Evolutionary conservation across 64 coral and sea anemone species (phyloP), one percentile per base, ranked within the genome.

Genomic region (Astreopora myriophthalma): DNA sequence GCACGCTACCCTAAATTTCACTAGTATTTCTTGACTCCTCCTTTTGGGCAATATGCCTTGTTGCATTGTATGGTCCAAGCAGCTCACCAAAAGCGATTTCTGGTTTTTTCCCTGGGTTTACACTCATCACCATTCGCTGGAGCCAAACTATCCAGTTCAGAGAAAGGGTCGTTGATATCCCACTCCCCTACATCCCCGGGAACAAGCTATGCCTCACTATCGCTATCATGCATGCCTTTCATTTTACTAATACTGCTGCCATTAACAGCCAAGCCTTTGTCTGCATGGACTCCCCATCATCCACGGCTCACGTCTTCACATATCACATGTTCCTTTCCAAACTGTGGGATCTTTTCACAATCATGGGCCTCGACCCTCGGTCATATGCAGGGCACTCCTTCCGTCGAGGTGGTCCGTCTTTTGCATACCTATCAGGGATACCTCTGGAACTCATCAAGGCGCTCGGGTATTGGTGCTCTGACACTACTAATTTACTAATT

Each of bases 31-130:
- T n/a, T n/a, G n/a, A 48, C 24, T 57, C 84, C 36, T 71, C 33
- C 3, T 86, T 86, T 49, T 86, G 84, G 85, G 85, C 66, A 7
- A 87, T 87, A 52, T 85, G 81, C 62, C 62, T 85, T 57, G 57
- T 76, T 5, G 74, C 74, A 17, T 35, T 76, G 9, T 76, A 76
- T 49, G 74, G 74, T 39, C 34, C 74, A 76, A 76, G n/a, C 74
- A 76, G 27, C 74, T 76, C 8, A 76, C 32, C 35, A 76, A 76
- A 28, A 29, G 19, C 8, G 74, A 76, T 29, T 42, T 76, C 74
- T 3, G n/a, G 24, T n/a, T n/a, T n/a, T 68, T 68, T 27, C 10
- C 6, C 19, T 68, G 36, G 74, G 74, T 31, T 6, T 12, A 76
- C 27, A 10, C 14, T 76, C 6, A 34, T 76, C 4, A 76, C 74